Conservation (phyloP, 2,113 vertebrate species). For the Anguilla rostrata region DNA sequence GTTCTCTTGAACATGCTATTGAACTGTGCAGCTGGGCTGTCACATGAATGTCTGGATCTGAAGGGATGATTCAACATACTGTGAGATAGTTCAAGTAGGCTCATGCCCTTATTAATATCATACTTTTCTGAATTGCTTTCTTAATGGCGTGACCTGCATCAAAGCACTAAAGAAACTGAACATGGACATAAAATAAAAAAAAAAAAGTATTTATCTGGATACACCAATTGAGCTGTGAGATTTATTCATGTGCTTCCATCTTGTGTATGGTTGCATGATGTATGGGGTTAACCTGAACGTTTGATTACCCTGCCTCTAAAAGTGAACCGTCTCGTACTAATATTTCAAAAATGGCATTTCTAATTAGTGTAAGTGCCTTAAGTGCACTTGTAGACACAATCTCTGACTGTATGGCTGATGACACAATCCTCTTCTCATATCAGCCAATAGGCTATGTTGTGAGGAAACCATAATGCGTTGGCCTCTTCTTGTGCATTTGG, state of each 20-base stretch:
- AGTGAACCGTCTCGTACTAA: background rate
- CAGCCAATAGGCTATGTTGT: background rate
- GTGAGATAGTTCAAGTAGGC: background rate
- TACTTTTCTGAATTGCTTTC: background rate
- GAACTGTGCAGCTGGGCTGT: background rate
- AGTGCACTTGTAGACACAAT: background rate
- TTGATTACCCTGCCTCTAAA: background rate
- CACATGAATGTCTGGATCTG: background rate
- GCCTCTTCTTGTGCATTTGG: background rate
- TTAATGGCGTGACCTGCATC: too few species aligned
- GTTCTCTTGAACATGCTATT: background rate
- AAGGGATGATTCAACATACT: background rate
- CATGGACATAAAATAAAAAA: too few species aligned
- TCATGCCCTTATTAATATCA: background rate
- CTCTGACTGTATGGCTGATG: background rate
- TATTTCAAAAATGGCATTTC: background rate
- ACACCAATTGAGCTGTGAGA: too few species aligned
- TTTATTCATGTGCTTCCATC: too few species aligned
- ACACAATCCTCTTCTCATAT: background rate
- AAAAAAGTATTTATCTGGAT: too few species aligned
- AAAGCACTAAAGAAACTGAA: too few species aligned
- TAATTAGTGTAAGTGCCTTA: background rate
- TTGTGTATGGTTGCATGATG: background rate
- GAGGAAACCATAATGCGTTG: background rate
- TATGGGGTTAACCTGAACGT: background rate